Conservation (phyloP, 2,797 vertebrate genomes). For the Pseudocheirus occidentalis region DNA sequence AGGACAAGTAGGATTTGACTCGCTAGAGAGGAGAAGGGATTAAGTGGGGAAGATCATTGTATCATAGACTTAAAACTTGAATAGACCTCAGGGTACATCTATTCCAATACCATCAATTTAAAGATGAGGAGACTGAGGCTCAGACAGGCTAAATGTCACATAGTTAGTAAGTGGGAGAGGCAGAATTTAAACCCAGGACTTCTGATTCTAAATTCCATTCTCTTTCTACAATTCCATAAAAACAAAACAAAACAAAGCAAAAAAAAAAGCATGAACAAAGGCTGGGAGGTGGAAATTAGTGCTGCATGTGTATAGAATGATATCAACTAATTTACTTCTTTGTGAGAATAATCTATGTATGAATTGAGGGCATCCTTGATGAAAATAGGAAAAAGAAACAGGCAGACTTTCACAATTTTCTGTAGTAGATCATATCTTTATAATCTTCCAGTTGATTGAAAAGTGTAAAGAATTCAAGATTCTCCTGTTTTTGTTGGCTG, state of each 20-base stretch:
- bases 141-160: background rate
- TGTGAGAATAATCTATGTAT: background rate
- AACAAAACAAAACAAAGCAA: too few species aligned
- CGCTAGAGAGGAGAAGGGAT: background rate
- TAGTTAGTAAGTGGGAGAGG: background rate
- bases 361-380: background rate
- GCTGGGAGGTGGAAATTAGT: background rate
- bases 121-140: background rate
- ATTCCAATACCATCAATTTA: background rate
- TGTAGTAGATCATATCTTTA: background rate
- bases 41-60: background rate
- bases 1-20: background rate
- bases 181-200: background rate
- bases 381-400: background rate
- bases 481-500: background rate
- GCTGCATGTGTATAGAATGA: background rate
- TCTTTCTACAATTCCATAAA: background rate
- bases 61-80: background rate
- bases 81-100: background rate
- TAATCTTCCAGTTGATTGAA: background rate
- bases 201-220: background rate
- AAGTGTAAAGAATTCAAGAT: background rate
- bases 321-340: background rate
- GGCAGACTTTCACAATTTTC: background rate
- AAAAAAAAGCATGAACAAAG: background rate